These are phyloP conservation scores for Pristionchus mayeri DNA, from an alignment of 2,888 invertebrate genomes.

Conservation along the genomic window DNA sequence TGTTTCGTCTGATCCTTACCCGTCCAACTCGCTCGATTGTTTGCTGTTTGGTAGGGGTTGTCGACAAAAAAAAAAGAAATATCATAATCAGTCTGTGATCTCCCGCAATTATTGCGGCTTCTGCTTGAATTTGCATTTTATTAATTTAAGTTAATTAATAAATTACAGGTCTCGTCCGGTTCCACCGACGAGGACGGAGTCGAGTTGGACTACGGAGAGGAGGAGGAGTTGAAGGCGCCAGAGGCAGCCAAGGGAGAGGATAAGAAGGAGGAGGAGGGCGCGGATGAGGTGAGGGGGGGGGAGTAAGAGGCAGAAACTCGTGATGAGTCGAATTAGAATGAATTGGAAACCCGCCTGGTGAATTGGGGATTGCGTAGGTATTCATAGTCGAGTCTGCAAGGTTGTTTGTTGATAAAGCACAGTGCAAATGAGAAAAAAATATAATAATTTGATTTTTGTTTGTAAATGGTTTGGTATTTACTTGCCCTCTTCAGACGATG, in stretches of 20 bases:
- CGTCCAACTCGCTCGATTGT: not conserved
- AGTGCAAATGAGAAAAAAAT: too few relatives aligned
- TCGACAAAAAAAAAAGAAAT: too few relatives aligned
- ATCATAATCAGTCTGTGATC: too few relatives aligned
- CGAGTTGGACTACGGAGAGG: conserved; percentile 40
- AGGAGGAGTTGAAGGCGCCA: not conserved
- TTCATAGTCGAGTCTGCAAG: too few relatives aligned
- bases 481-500: conserved; percentile 29
- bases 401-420: too few relatives aligned
- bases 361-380: too few relatives aligned
- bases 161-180: not conserved
- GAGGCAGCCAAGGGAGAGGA: not conserved
- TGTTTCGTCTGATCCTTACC: not conserved
- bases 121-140: too few relatives aligned
- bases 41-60: not conserved
- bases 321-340: too few relatives aligned
- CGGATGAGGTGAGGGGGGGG: conserved; percentile 2
- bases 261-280: conserved; percentile 29
- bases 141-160: not conserved
- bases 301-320: too few relatives aligned
- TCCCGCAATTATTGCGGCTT: too few relatives aligned
- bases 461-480: not conserved
- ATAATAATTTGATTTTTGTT: not conserved
- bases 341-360: too few relatives aligned
- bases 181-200: not conserved